phyloP scores from a whole-genome alignment of 2,797 vertebrate genomes.

The Lutjanus argentimaculatus region DNA sequence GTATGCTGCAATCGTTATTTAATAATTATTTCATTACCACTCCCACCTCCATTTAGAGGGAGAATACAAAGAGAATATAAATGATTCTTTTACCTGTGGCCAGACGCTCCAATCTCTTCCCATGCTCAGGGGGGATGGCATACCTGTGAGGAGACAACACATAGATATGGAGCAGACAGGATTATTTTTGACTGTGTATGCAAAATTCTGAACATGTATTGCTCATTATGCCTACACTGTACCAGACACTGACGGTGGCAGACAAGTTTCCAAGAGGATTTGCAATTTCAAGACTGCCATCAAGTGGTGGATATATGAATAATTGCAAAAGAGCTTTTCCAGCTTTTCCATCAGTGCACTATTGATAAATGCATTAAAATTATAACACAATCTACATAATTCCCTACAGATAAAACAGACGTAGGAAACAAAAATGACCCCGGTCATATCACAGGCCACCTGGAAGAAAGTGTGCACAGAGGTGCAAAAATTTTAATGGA shows the following conservation, averaged over 20 bases:
- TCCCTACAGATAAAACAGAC: too few species aligned
- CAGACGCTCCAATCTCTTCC: conserved; percentile 88
- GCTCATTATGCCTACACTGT: conserved; percentile 30
- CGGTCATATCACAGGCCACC: too few species aligned
- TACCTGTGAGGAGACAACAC: conserved; percentile 80
- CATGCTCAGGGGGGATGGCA: conserved; percentile 88
- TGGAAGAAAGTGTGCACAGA: too few species aligned
- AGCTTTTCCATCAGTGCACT: not conserved
- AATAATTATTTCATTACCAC: conserved; percentile 52
- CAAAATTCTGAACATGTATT: conserved; percentile 29
- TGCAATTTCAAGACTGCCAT: conserved; percentile 78
- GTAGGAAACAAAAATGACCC: too few species aligned
- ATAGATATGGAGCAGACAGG: conserved; percentile 30
- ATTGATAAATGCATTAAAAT: not conserved
- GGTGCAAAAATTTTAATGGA: too few species aligned
- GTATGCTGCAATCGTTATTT: conserved; percentile 29
- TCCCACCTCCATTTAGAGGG: conserved; percentile 16
- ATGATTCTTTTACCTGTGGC: conserved; percentile 81
- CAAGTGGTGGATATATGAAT: conserved; percentile 73
- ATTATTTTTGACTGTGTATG: conserved; percentile 45
- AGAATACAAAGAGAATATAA: conserved; percentile 36
- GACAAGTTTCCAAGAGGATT: conserved; percentile 12
- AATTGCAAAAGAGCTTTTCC: not conserved
- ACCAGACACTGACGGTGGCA: not conserved
- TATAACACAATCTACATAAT: not conserved